Percentiles rank a stretch among this genome's conserved stretches.
phyloP scores from a whole-genome alignment of 92 coral and sea anemone genomes.

The Diadumene lineata region DNA sequence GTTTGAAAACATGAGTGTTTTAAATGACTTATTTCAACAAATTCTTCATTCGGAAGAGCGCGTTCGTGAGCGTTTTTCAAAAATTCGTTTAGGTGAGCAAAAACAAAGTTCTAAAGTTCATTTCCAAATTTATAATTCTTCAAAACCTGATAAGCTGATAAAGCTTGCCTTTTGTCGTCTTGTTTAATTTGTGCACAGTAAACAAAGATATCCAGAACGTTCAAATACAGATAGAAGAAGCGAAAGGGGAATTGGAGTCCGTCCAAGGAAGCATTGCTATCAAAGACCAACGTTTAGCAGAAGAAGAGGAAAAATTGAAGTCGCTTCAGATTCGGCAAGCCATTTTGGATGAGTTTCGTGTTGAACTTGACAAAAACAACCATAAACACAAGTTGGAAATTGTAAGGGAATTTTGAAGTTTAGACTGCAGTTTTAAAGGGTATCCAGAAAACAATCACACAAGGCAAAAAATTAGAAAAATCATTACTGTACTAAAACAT shows the following conservation, averaged over 20 bases:
- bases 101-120: not conserved
- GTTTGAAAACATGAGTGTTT: constrained; percentile 62
- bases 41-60: constrained; percentile 93
- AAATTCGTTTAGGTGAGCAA: constrained; percentile 71
- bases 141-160: no score
- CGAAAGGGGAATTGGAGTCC: constrained; percentile 75
- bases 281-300: constrained; percentile 81
- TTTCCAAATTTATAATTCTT: no score
- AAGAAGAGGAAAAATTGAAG: constrained; percentile 83
- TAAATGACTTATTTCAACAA: constrained; percentile 85
- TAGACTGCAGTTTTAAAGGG: not conserved
- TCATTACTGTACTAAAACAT: no score
- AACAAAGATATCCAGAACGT: constrained; percentile 71
- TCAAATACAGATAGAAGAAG: constrained; percentile 68
- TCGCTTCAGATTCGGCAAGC: constrained; percentile 70
- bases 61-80: constrained; percentile 77
- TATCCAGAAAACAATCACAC: no score
- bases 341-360: constrained; percentile 46
- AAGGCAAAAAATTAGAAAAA: no score
- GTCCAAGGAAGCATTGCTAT: constrained; percentile 71
- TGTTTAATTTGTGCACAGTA: constrained; percentile 30
- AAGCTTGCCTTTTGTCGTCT: no score
- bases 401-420: constrained; percentile 32
- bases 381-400: constrained; percentile 20
- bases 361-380: constrained; percentile 53